These are phyloP conservation scores for Notodonta dromedarius DNA, from an alignment of 2,888 invertebrate genomes.

Conservation along the genomic window DNA sequence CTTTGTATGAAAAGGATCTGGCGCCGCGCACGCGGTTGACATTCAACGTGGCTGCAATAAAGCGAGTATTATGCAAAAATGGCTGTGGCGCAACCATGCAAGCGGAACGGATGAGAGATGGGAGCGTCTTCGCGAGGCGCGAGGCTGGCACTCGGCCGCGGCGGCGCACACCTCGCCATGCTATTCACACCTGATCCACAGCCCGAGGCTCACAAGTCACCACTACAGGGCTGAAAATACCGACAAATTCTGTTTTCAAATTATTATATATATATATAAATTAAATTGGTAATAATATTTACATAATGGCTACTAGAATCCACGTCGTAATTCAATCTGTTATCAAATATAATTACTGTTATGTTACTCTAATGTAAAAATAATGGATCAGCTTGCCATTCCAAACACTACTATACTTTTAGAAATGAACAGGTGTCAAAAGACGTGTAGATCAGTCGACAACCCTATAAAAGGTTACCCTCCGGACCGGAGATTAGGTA, in stretches of 20 bases:
- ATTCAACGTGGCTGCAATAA: conserved; percentile 68
- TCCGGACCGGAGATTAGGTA: conserved; percentile 60
- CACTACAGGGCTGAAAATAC: conserved; percentile 15
- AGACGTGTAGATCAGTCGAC: conserved; percentile 34
- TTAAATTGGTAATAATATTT: background rate
- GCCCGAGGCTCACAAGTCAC: conserved; percentile 48
- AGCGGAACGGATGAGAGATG: conserved; percentile 32
- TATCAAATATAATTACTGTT: too few species aligned
- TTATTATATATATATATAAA: too few species aligned
- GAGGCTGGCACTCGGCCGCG: conserved; percentile 20
- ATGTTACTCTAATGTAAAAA: too few species aligned
- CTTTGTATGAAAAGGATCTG: conserved; percentile 49
- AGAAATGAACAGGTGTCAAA: conserved; percentile 19
- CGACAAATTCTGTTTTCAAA: background rate
- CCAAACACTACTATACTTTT: background rate
- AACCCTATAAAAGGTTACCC: conserved; percentile 44
- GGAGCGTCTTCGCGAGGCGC: conserved; percentile 54
- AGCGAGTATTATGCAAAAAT: conserved; percentile 68
- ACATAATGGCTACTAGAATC: background rate
- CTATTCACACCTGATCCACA: conserved; percentile 57
- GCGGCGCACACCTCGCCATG: conserved; percentile 35
- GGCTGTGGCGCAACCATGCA: conserved; percentile 61
- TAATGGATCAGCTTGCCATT: background rate
- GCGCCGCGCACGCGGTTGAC: conserved; percentile 56
- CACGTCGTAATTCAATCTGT: too few species aligned